Evolutionary conservation across 2,888 invertebrate genomes (phyloP).

Genomic region (Pachymerium ferrugineum): DNA sequence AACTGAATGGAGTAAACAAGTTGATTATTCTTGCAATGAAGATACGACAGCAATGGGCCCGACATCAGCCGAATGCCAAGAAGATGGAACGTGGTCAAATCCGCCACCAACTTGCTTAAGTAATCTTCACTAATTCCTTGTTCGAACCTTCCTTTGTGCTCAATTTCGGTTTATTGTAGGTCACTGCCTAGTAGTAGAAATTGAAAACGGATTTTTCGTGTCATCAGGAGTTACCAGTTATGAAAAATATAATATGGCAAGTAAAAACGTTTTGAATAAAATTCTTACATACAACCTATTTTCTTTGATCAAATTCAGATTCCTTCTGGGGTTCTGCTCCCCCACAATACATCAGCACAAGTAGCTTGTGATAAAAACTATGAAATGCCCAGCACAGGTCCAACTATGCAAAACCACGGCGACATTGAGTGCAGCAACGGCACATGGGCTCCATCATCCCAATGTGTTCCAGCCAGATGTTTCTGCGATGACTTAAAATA

Average conservation of each 20-base stretch:
- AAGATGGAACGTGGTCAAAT: not conserved
- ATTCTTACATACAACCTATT: not conserved
- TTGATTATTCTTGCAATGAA: constrained; percentile 6
- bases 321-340: not conserved
- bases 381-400: constrained; percentile 4
- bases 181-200: not conserved
- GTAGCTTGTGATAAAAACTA: not conserved
- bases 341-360: constrained; percentile 1
- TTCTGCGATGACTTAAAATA: constrained; percentile 11
- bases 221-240: not conserved
- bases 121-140: not conserved
- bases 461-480: constrained; percentile 10
- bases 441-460: not conserved
- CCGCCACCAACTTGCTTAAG: not conserved
- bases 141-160: not conserved
- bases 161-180: not conserved
- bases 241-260: constrained; percentile 7
- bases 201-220: not conserved
- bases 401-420: not conserved
- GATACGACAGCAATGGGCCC: not conserved
- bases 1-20: not conserved
- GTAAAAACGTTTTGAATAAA: not conserved
- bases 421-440: constrained; percentile 16
- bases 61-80: not conserved
- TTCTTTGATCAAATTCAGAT: not conserved